phyloP scores from a whole-genome alignment of 92 coral and sea anemone species.

The Bergia sp. region DNA sequence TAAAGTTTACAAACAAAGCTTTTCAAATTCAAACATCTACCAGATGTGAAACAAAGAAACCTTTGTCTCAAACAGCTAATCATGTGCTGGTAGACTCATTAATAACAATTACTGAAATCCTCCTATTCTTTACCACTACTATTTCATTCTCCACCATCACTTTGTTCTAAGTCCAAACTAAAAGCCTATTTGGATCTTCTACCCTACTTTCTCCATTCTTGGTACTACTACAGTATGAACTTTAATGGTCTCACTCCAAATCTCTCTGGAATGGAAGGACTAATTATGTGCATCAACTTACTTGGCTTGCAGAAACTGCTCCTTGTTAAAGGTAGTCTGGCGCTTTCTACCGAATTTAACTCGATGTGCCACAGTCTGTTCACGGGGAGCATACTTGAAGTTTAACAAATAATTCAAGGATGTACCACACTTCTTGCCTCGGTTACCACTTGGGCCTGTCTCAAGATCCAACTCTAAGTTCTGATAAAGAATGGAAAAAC shows the following conservation, averaged over 20 bases:
- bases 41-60: too few relatives aligned
- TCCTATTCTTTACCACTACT: too few relatives aligned
- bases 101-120: too few relatives aligned
- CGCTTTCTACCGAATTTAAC: constrained; percentile 62
- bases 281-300: constrained; percentile 31
- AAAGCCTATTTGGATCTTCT: too few relatives aligned
- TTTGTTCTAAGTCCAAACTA: too few relatives aligned
- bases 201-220: too few relatives aligned
- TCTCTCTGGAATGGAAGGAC: not conserved
- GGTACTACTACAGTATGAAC: too few relatives aligned
- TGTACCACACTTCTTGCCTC: constrained; percentile 73
- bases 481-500: not conserved
- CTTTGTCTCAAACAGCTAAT: too few relatives aligned
- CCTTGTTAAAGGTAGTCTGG: constrained; percentile 82
- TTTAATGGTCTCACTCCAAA: not conserved
- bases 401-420: constrained; percentile 88
- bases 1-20: too few relatives aligned
- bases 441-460: constrained; percentile 38
- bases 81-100: too few relatives aligned
- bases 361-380: constrained; percentile 56
- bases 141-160: too few relatives aligned
- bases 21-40: too few relatives aligned
- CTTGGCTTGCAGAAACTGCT: constrained; percentile 96
- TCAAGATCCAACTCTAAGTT: constrained; percentile 43
- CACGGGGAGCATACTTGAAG: constrained; percentile 90